Evolutionary conservation across 2,888 invertebrate genomes (phyloP).

Genomic region (Tiliacea citrago): DNA sequence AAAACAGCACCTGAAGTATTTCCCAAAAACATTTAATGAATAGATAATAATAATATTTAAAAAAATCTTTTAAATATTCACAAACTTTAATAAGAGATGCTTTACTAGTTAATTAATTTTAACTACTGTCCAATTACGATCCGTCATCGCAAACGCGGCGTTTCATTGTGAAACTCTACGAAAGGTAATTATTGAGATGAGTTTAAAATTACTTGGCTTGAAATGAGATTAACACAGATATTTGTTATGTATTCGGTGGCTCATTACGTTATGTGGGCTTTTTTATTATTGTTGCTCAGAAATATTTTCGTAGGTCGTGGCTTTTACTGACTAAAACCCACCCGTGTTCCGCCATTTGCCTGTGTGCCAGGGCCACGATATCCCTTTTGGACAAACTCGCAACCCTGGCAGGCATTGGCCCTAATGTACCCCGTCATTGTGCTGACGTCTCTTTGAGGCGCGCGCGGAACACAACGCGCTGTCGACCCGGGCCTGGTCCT

Average conservation of each 20-base stretch:
- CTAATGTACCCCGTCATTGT: too few relatives aligned
- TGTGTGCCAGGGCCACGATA: too few relatives aligned
- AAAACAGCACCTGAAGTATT: background rate
- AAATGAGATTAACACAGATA: conserved; percentile 47
- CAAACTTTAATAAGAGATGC: conserved; percentile 26
- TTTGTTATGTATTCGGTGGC: conserved; percentile 29
- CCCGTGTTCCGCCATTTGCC: too few relatives aligned
- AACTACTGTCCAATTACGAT: conserved; percentile 49
- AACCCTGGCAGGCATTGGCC: too few relatives aligned
- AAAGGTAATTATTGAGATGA: conserved; percentile 51
- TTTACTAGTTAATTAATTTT: conserved; percentile 45
- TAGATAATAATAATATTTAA: too few relatives aligned
- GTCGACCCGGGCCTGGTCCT: too few relatives aligned
- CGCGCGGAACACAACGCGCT: too few relatives aligned
- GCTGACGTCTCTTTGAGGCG: too few relatives aligned
- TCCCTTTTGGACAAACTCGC: too few relatives aligned
- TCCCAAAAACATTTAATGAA: background rate
- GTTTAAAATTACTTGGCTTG: conserved; percentile 50
- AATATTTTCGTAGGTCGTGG: too few relatives aligned
- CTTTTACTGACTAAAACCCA: too few relatives aligned
- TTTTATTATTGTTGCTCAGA: too few relatives aligned
- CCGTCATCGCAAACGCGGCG: conserved; percentile 38
- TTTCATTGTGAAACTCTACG: conserved; percentile 43
- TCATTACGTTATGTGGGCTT: conserved; percentile 32
- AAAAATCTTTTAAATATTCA: conserved; percentile 12